phyloP scores from a whole-genome alignment of 2,888 invertebrate genomes.

The Agrotis clavis region DNA sequence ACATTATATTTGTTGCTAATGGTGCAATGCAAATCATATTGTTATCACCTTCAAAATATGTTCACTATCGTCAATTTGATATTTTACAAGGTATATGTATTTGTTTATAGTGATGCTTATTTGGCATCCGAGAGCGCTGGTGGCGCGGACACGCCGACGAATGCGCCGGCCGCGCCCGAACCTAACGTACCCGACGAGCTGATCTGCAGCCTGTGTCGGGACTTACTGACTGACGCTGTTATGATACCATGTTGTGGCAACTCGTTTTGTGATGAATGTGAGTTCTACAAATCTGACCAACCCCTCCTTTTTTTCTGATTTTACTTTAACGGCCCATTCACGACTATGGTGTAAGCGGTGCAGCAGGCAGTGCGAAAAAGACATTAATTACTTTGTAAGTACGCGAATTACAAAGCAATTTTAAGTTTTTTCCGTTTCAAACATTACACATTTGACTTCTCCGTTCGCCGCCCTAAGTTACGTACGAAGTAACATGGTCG shows the following conservation, averaged over 20 bases:
- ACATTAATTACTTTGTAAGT: no score
- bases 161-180: slow-evolving; percentile 93
- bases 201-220: slow-evolving; percentile 97
- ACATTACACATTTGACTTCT: no score
- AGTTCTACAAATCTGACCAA: slow-evolving; percentile 71
- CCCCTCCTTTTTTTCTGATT: not conserved
- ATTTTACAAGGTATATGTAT: not conserved
- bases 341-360: no score
- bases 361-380: no score
- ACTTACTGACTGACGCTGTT: slow-evolving; percentile 98
- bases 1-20: no score
- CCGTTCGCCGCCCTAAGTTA: no score
- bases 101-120: slow-evolving; percentile 93
- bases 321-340: no score
- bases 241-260: slow-evolving; percentile 99
- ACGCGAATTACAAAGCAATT: no score
- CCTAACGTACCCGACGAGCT: slow-evolving; percentile 97
- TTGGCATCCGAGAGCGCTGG: slow-evolving; percentile 92
- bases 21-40: not conserved
- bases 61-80: not conserved
- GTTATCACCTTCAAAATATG: not conserved
- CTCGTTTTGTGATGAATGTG: slow-evolving; percentile 99
- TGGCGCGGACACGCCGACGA: slow-evolving; percentile 91
- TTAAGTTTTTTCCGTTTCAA: no score
- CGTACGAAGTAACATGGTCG: no score